Evolutionary conservation across 2,797 vertebrate species (phyloP).

Genomic region (Paramormyrops hopkinsi): DNA sequence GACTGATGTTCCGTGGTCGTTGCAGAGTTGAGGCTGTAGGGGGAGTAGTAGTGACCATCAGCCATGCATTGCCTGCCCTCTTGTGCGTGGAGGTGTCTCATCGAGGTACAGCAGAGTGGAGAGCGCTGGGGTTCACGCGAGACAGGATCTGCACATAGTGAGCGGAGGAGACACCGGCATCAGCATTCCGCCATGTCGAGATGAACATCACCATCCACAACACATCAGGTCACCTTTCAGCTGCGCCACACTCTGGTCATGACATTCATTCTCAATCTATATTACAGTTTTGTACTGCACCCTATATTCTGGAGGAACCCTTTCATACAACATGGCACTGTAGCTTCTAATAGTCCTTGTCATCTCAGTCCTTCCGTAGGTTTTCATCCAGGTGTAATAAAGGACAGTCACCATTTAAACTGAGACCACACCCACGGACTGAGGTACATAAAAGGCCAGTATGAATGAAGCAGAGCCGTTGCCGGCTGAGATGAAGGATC

Average conservation of each 20-base stretch:
- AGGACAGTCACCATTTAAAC: not conserved
- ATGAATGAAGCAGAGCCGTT: not conserved
- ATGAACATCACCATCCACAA: conserved; percentile 6
- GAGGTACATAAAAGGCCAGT: not conserved
- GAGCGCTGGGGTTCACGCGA: conserved; percentile 72
- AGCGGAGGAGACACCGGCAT: not conserved
- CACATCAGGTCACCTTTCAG: not conserved
- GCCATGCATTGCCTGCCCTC: conserved; percentile 72
- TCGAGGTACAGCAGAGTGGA: conserved; percentile 80
- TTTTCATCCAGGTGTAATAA: not conserved
- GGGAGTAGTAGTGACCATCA: conserved; percentile 61
- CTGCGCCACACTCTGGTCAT: not conserved
- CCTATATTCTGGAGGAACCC: not conserved
- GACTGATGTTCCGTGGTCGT: conserved; percentile 37
- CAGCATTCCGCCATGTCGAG: not conserved
- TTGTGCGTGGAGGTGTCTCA: conserved; percentile 65
- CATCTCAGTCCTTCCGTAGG: not conserved
- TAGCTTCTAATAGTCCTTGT: not conserved
- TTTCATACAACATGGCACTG: not conserved
- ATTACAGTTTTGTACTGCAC: not conserved
- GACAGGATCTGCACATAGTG: conserved; percentile 71
- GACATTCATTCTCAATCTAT: not conserved
- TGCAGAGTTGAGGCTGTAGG: conserved; percentile 67
- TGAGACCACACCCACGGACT: not conserved
- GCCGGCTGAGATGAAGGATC: not conserved